phyloP scores from a whole-genome alignment of 1,140 invertebrate genomes.

The Pachypeltis micranthus region DNA sequence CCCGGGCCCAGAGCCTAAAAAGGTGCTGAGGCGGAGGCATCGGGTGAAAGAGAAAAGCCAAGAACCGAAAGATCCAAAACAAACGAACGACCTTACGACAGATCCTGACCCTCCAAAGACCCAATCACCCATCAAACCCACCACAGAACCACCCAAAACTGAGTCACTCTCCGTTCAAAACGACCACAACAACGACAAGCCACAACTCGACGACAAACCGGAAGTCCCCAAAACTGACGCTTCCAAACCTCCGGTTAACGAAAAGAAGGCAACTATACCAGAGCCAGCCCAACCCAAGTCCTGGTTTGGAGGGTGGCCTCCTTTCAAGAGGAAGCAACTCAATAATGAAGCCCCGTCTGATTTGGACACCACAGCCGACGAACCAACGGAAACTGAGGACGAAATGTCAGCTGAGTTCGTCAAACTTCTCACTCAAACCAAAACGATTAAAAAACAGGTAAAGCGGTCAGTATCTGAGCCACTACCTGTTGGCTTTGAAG shows the following conservation, averaged over 20 bases:
- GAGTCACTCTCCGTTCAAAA: neutral
- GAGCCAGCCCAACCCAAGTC: neutral
- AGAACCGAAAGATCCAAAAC: neutral
- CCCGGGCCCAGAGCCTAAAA: neutral
- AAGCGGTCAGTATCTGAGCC: no score
- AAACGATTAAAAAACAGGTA: neutral
- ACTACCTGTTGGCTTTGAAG: no score
- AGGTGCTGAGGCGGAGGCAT: neutral
- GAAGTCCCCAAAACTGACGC: neutral
- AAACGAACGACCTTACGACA: no score
- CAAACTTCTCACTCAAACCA: neutral
- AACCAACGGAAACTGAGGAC: neutral
- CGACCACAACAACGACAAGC: neutral
- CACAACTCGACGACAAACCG: neutral
- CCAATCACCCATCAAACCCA: neutral
- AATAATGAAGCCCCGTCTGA: neutral
- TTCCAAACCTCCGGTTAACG: neutral
- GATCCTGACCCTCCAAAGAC: no score
- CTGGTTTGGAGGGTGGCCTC: neutral
- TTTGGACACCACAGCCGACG: neutral
- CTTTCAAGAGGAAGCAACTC: neutral
- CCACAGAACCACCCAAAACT: neutral
- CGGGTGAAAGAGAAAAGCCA: slow-evolving; percentile 6
- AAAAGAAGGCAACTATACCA: slow-evolving; percentile 1
- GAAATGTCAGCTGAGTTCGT: slow-evolving; percentile 12